A percentile compares a stretch with the other conserved stretches of the same genome.
Evolutionary conservation across 2,888 invertebrate species (phyloP).

Genomic region (Drosophila neoperkinsi): DNA sequence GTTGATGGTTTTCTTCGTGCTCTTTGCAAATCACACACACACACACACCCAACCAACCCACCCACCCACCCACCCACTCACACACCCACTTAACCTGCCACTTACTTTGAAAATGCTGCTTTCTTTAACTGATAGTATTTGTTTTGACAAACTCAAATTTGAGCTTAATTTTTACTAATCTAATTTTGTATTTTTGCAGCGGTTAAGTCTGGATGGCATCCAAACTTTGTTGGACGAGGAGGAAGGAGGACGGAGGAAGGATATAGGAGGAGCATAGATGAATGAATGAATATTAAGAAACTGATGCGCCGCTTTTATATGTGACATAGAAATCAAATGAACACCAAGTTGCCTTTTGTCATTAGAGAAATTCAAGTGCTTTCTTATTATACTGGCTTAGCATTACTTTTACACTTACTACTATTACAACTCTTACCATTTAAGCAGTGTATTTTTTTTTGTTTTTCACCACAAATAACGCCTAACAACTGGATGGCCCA

Average conservation of each 20-base stretch:
- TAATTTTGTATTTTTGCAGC: conserved; percentile 40
- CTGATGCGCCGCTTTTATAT: conserved; percentile 10
- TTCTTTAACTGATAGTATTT: neutral
- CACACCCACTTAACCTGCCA: neutral
- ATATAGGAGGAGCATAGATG: neutral
- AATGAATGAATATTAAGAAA: neutral
- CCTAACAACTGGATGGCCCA: conserved; percentile 9
- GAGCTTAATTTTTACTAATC: neutral
- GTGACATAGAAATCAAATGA: conserved; percentile 40
- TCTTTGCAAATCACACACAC: neutral
- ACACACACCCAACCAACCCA: neutral
- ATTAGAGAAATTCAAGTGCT: conserved; percentile 78
- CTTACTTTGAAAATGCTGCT: neutral
- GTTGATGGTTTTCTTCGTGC: conserved; percentile 19
- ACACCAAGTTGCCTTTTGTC: conserved; percentile 82
- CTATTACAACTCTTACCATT: conserved; percentile 32
- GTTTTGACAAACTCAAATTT: neutral
- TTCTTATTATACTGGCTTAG: conserved; percentile 64
- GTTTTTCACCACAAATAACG: conserved; percentile 30
- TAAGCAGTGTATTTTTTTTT: conserved; percentile 10
- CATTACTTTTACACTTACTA: conserved; percentile 37
- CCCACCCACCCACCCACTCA: neutral
- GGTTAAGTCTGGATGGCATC: conserved; percentile 45
- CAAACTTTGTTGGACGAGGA: conserved; percentile 1
- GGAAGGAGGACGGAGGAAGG: neutral